Evolutionary conservation across 2,797 vertebrate species (phyloP), one percentile per base, ranked within the genome.

Genomic region (Chlorospingus flavigularis): DNA sequence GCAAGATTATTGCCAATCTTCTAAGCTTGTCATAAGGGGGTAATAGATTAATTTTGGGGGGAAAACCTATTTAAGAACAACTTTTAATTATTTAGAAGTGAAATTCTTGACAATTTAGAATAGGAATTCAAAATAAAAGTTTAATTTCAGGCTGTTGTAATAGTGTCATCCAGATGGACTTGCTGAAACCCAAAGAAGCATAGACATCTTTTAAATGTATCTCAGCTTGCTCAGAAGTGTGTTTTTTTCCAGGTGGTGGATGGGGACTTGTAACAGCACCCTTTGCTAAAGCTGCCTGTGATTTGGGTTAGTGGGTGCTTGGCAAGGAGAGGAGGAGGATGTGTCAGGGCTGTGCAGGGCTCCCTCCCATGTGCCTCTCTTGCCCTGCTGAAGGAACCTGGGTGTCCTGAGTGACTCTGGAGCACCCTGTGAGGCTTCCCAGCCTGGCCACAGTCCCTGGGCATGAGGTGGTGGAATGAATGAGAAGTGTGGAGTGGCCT

Each of bases 321-420:
- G 45, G 21, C 73, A 45, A 3, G 43, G 37, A 60, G 37, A 9
- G 18, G 45, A 62, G 28, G 7, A 61, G 37, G 28, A 7, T 47
- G 11, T 40, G 12, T 31, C n/a, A 31, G 48, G 85, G 28, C 40
- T 62, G 53, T 5, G 6, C 31, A 55, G 57, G 30, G 24, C 42
- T 88, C 23, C 18, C n/a, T 88, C 14, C 18, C 0, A 0, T 1
- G 1, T 57, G 58, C 47, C 39, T 1, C 0, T 57, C 67, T 63
- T 53, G 35, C 5, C 18, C 15, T 2, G 4, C 19, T 47, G 60
- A 63, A 57, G 43, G 42, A 39, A 10, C 39, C 28, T 61, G n/a
- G 13, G 2, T 79, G 51, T 15, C 26, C 26, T 2, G 4, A 11
- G 18, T 39, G 21, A 10, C 39, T 35, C 54, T 37, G 47, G n/a